phyloP scores from a whole-genome alignment of 1,140 invertebrate genomes.

The Platyscapa corneri region DNA sequence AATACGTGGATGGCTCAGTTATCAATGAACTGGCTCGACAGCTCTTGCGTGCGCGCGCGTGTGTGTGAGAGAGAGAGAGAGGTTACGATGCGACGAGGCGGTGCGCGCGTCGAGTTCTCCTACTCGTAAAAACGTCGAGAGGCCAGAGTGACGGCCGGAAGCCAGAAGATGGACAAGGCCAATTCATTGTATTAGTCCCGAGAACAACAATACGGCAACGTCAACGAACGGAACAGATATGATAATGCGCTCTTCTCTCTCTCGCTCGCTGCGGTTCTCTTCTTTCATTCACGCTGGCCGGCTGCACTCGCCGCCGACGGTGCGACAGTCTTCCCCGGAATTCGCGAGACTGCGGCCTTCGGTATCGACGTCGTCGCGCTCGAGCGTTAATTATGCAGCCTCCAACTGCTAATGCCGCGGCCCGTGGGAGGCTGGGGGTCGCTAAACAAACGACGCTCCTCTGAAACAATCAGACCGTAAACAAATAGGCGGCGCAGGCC shows the following conservation, averaged over 20 bases:
- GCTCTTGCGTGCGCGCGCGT: neutral
- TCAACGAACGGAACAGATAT: constrained; percentile 66
- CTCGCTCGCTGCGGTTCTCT: neutral
- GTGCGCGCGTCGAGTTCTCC: constrained; percentile 58
- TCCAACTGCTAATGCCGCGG: constrained; percentile 33
- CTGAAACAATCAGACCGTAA: neutral
- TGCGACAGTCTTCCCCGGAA: neutral
- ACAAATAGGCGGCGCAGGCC: neutral
- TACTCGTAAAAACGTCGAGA: constrained; percentile 74
- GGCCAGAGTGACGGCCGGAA: constrained; percentile 73
- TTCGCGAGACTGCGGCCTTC: neutral
- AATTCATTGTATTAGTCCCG: constrained; percentile 71
- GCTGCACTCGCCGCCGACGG: neutral
- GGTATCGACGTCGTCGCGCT: constrained; percentile 8
- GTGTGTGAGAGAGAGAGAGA: neutral
- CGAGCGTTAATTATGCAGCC: constrained; percentile 39
- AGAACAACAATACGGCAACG: constrained; percentile 68
- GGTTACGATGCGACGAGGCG: neutral
- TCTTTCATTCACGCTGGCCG: neutral
- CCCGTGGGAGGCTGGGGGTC: neutral
- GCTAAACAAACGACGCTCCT: neutral
- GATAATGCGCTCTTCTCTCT: constrained; percentile 58
- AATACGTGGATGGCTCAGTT: neutral
- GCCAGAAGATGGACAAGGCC: constrained; percentile 72
- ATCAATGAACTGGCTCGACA: neutral